A percentile compares a stretch with the other conserved stretches of the same genome.
Conservation (phyloP, 2,888 invertebrate species). For the Podotricha telesiphe region DNA sequence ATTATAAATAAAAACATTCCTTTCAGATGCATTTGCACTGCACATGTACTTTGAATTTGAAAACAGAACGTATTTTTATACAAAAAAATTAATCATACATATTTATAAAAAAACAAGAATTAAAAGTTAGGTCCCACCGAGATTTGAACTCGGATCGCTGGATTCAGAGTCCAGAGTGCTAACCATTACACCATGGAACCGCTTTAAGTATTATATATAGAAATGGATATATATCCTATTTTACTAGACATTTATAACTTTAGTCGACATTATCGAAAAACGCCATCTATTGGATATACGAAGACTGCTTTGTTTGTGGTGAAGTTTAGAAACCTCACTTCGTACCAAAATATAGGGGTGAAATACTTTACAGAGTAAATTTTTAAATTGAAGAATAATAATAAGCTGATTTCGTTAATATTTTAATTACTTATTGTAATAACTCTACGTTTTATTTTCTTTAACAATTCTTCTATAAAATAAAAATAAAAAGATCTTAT, state of each 20-base stretch:
- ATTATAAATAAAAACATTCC: not conserved
- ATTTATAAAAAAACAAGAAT: not conserved
- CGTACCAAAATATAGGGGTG: no score
- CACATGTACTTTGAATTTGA: not conserved
- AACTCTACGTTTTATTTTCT: no score
- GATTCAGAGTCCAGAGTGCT: conserved; percentile 87
- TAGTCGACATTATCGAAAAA: not conserved
- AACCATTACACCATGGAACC: conserved; percentile 85
- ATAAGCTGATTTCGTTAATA: no score
- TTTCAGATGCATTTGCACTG: not conserved
- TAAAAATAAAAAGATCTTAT: no score
- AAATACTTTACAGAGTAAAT: no score
- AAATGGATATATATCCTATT: not conserved
- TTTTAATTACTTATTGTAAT: no score
- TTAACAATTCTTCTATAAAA: no score
- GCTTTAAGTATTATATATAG: conserved; percentile 31
- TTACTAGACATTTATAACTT: not conserved
- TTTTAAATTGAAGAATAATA: no score
- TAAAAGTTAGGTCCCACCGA: conserved; percentile 85
- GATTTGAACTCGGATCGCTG: conserved; percentile 93
- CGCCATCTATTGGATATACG: no score
- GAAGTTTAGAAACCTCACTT: no score
- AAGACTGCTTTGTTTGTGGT: no score
- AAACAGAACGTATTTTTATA: not conserved
- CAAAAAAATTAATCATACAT: not conserved